phyloP scores from a whole-genome alignment of 2,888 invertebrate genomes.

The Spicauda simplicius region DNA sequence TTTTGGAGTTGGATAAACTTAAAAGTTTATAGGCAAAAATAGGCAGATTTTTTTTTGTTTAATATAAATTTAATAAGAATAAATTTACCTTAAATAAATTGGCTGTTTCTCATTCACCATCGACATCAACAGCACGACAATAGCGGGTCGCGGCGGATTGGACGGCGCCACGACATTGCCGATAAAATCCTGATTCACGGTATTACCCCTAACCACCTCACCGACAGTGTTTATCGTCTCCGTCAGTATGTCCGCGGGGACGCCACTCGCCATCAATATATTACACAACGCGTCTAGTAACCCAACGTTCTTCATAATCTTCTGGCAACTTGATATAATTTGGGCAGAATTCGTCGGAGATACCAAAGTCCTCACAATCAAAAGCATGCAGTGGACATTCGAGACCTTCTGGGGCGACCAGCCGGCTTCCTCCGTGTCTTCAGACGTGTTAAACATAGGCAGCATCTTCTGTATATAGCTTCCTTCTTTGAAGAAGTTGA shows the following conservation, averaged over 20 bases:
- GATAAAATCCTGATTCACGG: conserved; percentile 95
- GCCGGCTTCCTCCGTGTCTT: conserved; percentile 88
- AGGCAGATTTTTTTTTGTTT: no score
- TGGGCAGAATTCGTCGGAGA: conserved; percentile 97
- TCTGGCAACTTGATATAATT: conserved; percentile 92
- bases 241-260: conserved; percentile 97
- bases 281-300: conserved; percentile 87
- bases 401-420: conserved; percentile 98
- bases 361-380: conserved; percentile 95
- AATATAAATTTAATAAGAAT: no score
- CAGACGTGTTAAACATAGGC: conserved; percentile 93
- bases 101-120: conserved; percentile 99
- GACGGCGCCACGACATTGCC: conserved; percentile 96
- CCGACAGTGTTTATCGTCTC: conserved; percentile 98
- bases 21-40: no score
- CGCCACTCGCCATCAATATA: conserved; percentile 97
- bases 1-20: no score
- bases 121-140: conserved; percentile 97
- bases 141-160: conserved; percentile 96
- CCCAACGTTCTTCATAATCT: conserved; percentile 93
- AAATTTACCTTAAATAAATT: conserved; percentile 84
- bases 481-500: conserved; percentile 99
- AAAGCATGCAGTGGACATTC: conserved; percentile 96
- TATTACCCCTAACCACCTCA: conserved; percentile 96
- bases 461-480: conserved; percentile 96